Evolutionary conservation across 2,888 invertebrate genomes (phyloP).

Genomic region (Ophion costatus): DNA sequence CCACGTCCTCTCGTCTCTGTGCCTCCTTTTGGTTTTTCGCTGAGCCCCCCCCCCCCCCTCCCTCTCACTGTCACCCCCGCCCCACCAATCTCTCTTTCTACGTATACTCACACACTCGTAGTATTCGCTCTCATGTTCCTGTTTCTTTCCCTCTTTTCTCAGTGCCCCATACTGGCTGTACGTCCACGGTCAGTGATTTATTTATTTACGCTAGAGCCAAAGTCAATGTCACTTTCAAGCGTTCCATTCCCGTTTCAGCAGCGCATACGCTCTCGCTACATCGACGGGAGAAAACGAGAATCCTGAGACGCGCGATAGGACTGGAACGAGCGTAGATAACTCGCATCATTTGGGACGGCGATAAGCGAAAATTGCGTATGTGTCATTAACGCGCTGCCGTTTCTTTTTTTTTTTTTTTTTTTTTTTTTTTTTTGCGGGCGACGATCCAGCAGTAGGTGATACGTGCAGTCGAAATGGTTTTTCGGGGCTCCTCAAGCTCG

Average conservation of each 20-base stretch:
- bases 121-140: not conserved
- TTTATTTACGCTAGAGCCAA: constrained; percentile 68
- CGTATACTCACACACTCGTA: not conserved
- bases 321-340: too few species aligned
- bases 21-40: constrained; percentile 32
- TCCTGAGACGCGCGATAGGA: not conserved
- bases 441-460: too few species aligned
- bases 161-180: constrained; percentile 25
- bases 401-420: too few species aligned
- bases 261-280: not conserved
- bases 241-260: constrained; percentile 15
- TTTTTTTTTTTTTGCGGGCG: too few species aligned
- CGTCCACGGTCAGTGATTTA: constrained; percentile 64
- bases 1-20: constrained; percentile 35
- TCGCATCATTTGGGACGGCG: too few species aligned
- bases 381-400: too few species aligned
- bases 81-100: constrained; percentile 18
- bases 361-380: too few species aligned
- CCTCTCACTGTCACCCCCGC: constrained; percentile 19
- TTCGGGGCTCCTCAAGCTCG: too few species aligned
- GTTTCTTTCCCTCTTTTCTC: constrained; percentile 30
- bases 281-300: not conserved
- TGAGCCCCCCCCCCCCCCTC: constrained; percentile 22
- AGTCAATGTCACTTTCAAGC: constrained; percentile 66
- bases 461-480: too few species aligned